Base-by-base conservation (phyloP, 2,797 vertebrate genomes). In the Sebastes wilsoni region DNA sequence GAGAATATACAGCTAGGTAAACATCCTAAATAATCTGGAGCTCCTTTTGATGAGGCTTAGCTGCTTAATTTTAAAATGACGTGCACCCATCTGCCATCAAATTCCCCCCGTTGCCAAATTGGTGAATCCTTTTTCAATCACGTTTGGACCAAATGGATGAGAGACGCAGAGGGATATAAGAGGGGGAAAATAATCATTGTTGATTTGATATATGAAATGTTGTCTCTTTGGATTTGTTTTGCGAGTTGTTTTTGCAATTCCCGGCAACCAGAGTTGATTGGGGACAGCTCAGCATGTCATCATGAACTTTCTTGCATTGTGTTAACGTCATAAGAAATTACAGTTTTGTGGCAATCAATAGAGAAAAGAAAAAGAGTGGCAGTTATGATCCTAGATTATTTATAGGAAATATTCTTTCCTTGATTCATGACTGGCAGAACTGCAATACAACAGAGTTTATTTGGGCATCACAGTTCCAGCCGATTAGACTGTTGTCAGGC, bases 11-110 rank as follows among this genome's bases (percentile, higher is more conserved):
- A 13, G 52, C 49, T 2, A 55, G 23, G 56, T 18, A 61, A 61
- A n/a, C 76, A 65, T 30, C 42, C 46, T 56, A 10, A 59, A 65
- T 77, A 59, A 72, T 74, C 72, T 58, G 38, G 8, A 49, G 42
- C 59, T 71, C 22, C 66, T 61, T 55, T 67, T 25, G 42, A 12
- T 0, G 1, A 65, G 67, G 62, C 32, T 65, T 67, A 23, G 52
- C 61, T 58, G 68, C 28, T 56, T 79, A 1, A 75, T 69, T 83
- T 75, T 62, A 22, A 72, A 70, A 58, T 64, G 42, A 77, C 56
- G 64, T 11, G 38, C 59, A 56, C 30, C 6, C 62, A 54, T 79
- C 55, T 85, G 75, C 58, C 27, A 13, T 62, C 66, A 71, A 67
- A 70, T 27, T 23, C 28, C 28, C 28, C 12, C 5, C 3, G 25